Percentiles rank a stretch among this genome's conserved stretches.
Evolutionary conservation across 92 coral and sea anemone genomes (phyloP).

Genomic region (Porites divaricata): DNA sequence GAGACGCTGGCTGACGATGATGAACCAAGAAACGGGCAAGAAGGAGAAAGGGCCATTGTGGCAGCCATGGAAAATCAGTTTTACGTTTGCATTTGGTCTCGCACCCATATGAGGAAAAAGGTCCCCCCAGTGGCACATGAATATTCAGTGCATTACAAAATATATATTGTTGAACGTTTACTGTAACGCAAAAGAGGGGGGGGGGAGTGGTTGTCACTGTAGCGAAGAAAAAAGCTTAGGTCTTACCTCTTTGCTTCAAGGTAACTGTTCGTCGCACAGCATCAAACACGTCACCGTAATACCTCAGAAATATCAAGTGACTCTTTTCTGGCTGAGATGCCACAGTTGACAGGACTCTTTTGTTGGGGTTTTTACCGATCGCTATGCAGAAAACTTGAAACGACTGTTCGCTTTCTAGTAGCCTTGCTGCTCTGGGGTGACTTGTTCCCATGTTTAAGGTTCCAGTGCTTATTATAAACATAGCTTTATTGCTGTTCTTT

Average conservation of each 20-base stretch:
- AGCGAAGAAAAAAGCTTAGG: no score
- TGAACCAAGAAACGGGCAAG: no score
- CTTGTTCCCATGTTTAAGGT: slow-evolving; percentile 64
- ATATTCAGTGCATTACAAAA: no score
- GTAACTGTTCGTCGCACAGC: slow-evolving; percentile 66
- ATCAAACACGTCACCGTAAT: slow-evolving; percentile 65
- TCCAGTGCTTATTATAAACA: slow-evolving; percentile 74
- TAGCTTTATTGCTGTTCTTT: slow-evolving; percentile 58
- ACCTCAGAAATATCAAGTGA: slow-evolving; percentile 62
- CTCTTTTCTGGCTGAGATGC: slow-evolving; percentile 69
- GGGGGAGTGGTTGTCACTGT: not conserved
- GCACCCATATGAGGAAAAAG: no score
- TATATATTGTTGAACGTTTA: no score
- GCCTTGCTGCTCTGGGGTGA: slow-evolving; percentile 66
- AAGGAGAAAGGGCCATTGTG: no score
- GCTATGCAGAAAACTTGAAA: slow-evolving; percentile 72
- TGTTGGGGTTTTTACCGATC: slow-evolving; percentile 69
- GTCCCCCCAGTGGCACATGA: no score
- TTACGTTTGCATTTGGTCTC: no score
- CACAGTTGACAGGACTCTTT: slow-evolving; percentile 45
- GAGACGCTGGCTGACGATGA: no score
- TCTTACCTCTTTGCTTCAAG: slow-evolving; percentile 47
- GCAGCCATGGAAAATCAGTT: no score
- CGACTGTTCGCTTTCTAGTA: slow-evolving; percentile 46
- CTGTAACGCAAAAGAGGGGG: no score